Evolutionary conservation across 1,140 invertebrate genomes (phyloP), one percentile per base, ranked within the genome.

Genomic region (Glossosoma conforme): DNA sequence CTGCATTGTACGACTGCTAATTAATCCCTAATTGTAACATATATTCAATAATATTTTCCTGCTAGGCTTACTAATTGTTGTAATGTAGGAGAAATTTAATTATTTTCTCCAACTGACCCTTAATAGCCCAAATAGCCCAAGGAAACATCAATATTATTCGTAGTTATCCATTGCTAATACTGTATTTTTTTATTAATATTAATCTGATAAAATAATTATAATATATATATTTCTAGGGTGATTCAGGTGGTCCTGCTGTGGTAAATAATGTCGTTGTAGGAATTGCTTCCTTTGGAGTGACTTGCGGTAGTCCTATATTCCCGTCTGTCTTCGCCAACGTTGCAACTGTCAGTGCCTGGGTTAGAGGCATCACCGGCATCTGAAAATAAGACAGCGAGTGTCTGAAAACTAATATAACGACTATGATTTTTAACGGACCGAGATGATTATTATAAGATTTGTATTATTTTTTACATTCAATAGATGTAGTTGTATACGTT

Each of bases 291-390:
- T 71, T 71, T 44, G 72, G 70, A 0, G 60, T 69, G 24, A 70
- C 69, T 17, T 73, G 69, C 36, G 72, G 69, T 0, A 57, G 67
- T 35, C 69, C 69, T 1, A 60, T 70, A 1, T 72, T 68, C 8
- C 72, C 72, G 1, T 72, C 72, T 1, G 69, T 73, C 13, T 70
- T 73, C 59, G 64, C 69, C 4, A 72, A 71, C 49, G 57, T 72
- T 10, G 69, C 69, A 2, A 54, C 68, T 1, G 60, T 70, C 1
- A 56, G 68, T 44, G 65, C 63, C 35, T 73, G 70, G 72, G 60
- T 73, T 53, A 65, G 67, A 10, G 61, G 68, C 21, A 70, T 64
- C 42, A 68, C 68, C 8, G 70, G 70, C 44, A 61, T 72, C 48
- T 42, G 28, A 72, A 11, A 17, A 14, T 4, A 25, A 21, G 3